Evolutionary conservation across 1,140 invertebrate species (phyloP), one percentile per base, ranked within the genome.

Genomic region (Drosophila jambulina): DNA sequence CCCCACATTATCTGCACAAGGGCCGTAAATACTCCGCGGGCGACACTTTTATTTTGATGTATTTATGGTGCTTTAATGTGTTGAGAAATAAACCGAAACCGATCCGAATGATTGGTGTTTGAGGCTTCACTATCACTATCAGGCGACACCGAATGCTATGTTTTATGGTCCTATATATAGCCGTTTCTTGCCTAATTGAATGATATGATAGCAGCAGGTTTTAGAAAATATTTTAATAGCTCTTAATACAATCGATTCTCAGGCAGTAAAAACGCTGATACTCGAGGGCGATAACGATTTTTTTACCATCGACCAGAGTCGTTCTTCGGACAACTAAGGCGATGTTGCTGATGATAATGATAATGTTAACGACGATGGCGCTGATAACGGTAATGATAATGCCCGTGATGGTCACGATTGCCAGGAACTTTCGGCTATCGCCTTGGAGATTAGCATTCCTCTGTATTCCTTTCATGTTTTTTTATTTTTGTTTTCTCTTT

Each of bases 141-240:
- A 68, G 70, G 80, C 63, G 64, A 77, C 60, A 59, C 63, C 75
- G 76, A 78, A 80, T 81, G 65, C 43, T 88, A 80, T 87, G 85
- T 88, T 88, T 88, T 88, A 88, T 88, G 84, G 75, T 88, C 64
- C 77, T 78, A 90, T 90, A 88, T 88, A 84, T 84, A 88, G 80
- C 70, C 54, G 79, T 90, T 88, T 78, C 84, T 90, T 88, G 84
- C 84, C 85, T 90, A 88, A 88, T 88, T 90, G 84, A 88, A 88
- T 88, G 84, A 88, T 84, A 88, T 88, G 84, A 88, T 90, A 88
- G 84, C 69, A 80, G 85, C 69, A 78, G 85, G 77, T 71, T 84
- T 87, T 84, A 90, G 85, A 88, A 88, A 90, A 88, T 90, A 88
- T 88, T 88, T 88, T 88, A 88, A 88, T 88, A 90, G 85, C 84